A percentile compares a stretch with the other conserved stretches of the same genome.
Evolutionary conservation across 2,888 invertebrate species (phyloP).

Genomic region (Dendrolimus houi): DNA sequence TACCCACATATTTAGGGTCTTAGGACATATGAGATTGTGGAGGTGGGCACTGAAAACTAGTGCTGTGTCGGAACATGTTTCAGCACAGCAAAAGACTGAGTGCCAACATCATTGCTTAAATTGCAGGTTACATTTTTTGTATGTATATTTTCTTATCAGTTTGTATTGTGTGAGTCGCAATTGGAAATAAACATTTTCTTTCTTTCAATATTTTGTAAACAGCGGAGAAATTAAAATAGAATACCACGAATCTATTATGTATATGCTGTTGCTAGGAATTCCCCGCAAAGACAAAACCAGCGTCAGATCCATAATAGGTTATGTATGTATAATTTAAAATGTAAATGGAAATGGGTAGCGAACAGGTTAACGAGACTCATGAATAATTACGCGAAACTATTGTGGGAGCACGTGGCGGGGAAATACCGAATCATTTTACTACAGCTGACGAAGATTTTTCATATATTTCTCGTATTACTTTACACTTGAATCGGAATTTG

Average conservation of each 20-base stretch:
- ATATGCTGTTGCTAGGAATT: no score
- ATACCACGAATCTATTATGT: conserved; percentile 2
- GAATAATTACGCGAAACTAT: conserved; percentile 40
- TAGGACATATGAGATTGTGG: no score
- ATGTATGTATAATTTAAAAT: conserved; percentile 36
- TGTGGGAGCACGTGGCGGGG: conserved; percentile 12
- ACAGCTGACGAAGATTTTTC: neutral
- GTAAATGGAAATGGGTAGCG: conserved; percentile 34
- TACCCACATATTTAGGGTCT: no score
- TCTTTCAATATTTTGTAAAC: conserved; percentile 30
- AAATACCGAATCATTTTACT: neutral
- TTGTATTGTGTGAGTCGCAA: no score
- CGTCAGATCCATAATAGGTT: conserved; percentile 5
- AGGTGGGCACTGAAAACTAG: no score
- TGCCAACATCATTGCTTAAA: no score
- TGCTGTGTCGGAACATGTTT: no score
- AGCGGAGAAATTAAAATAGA: conserved; percentile 15
- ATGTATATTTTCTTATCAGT: no score
- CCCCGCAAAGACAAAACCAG: conserved; percentile 3
- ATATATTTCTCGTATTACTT: neutral
- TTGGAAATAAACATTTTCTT: no score
- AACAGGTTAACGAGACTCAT: conserved; percentile 35
- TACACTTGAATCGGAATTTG: neutral
- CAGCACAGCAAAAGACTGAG: no score
- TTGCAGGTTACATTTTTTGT: no score